Percentiles rank a stretch among this genome's conserved stretches.
Conservation (phyloP, 2,888 invertebrate genomes). For the Pristionchus mayeri region DNA sequence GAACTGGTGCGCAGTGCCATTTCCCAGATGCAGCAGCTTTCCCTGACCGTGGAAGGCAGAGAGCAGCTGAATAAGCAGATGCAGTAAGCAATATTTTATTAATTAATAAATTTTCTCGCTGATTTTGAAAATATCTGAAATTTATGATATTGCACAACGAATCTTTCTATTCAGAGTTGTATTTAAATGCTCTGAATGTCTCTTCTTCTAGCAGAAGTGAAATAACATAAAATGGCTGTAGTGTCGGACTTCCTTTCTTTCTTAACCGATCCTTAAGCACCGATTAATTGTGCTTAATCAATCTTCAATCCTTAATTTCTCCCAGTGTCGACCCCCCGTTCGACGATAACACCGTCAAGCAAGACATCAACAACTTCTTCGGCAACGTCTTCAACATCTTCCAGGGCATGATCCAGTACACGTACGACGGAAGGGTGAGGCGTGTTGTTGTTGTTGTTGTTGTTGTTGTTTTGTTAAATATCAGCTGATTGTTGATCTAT, state of each 20-base stretch:
- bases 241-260: conserved; percentile 48
- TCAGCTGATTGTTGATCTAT: background rate
- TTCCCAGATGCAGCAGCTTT: conserved; percentile 55
- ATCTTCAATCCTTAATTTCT: background rate
- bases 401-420: conserved; percentile 73
- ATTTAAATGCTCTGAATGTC: too few relatives aligned
- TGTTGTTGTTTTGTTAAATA: too few relatives aligned
- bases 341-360: conserved; percentile 57
- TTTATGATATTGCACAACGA: too few relatives aligned
- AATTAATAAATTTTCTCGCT: background rate
- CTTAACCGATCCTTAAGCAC: conserved; percentile 61
- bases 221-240: background rate
- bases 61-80: conserved; percentile 53
- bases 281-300: too few relatives aligned
- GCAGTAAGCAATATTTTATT: background rate
- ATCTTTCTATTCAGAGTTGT: too few relatives aligned
- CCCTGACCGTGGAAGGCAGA: conserved; percentile 60
- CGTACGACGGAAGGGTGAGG: conserved; percentile 68
- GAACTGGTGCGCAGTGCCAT: conserved; percentile 24
- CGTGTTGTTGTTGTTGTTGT: background rate
- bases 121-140: too few relatives aligned
- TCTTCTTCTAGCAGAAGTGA: conserved; percentile 54
- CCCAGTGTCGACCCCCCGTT: conserved; percentile 64
- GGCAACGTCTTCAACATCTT: conserved; percentile 66
- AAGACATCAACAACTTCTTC: conserved; percentile 68